Conservation (phyloP, 2,888 invertebrate genomes). For the Ryuthela nishihirai region DNA sequence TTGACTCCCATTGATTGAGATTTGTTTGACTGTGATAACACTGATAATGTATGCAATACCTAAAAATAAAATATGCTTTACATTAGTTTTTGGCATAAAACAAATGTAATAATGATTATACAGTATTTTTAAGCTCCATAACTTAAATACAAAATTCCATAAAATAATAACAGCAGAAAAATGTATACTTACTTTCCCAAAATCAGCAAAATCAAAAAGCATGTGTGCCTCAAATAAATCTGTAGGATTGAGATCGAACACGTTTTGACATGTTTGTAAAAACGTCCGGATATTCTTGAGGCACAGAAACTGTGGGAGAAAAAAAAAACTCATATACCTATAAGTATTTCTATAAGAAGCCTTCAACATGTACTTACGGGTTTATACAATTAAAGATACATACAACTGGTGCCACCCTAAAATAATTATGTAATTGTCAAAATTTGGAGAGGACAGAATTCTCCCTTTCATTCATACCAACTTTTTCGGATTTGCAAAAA, state of each 20-base stretch:
- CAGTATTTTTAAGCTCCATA: neutral
- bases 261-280: constrained; percentile 75
- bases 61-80: constrained; percentile 42
- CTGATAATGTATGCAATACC: constrained; percentile 80
- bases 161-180: neutral
- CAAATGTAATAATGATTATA: neutral
- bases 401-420: no score
- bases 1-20: constrained; percentile 63
- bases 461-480: no score
- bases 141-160: neutral
- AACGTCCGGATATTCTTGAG: constrained; percentile 92
- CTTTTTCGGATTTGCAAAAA: no score
- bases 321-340: no score
- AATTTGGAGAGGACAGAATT: no score
- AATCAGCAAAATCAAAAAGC: constrained; percentile 92
- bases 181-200: constrained; percentile 65
- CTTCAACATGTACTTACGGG: no score
- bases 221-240: constrained; percentile 94
- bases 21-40: constrained; percentile 75
- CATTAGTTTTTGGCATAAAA: neutral
- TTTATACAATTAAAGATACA: no score
- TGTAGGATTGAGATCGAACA: constrained; percentile 75
- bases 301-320: constrained; percentile 93
- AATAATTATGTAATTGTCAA: no score
- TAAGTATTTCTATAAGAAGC: no score